Base-by-base conservation (phyloP, 2,113 vertebrate genomes). In the Symphodus melops region DNA sequence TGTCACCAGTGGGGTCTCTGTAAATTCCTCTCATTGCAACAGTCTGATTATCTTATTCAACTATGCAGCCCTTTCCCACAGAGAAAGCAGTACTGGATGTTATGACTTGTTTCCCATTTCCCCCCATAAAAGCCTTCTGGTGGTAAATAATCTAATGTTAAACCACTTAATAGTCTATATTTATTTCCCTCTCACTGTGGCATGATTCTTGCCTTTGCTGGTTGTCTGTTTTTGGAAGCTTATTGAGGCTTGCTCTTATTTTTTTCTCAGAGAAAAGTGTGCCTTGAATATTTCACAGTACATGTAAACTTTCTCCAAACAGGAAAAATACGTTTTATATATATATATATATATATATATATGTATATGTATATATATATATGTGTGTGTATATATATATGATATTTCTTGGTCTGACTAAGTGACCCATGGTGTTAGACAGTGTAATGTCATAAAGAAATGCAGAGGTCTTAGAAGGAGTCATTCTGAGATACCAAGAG, bases 171-270 rank as follows among this genome's bases (percentile, higher is more conserved):
- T 17, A 48, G 14, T 17, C 14, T 19, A 19, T 48, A 5, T 48
- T 17, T 48, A 16, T 48, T 5, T 48, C 46, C 16, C 46, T 48
- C 46, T 48, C 16, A 17, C 46, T 75, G 68, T 71, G 44, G 70
- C 17, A n/a, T 75, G 25, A 60, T 70, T 81, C 70, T 64, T 62
- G 61, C 73, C 36, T 83, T 66, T 81, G 66, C 73, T 83, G 82
- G 89, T 93, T 92, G 86, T 91, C 76, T 91, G 69, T 84, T 49
- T 73, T 65, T 76, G 51, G 59, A 82, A 85, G 77, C 69, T 66
- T 69, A 62, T 82, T 46, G 72, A 58, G 56, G 33, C 60, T 69
- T 49, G 37, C 41, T 65, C 68, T 55, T 17, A 68, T 78, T 77
- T 58, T 58, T 80, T 86, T 91, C 76, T 33, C 28, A 23, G 73